Base-by-base conservation (phyloP, 1,140 invertebrate genomes). In the Leptopilina boulardi region DNA sequence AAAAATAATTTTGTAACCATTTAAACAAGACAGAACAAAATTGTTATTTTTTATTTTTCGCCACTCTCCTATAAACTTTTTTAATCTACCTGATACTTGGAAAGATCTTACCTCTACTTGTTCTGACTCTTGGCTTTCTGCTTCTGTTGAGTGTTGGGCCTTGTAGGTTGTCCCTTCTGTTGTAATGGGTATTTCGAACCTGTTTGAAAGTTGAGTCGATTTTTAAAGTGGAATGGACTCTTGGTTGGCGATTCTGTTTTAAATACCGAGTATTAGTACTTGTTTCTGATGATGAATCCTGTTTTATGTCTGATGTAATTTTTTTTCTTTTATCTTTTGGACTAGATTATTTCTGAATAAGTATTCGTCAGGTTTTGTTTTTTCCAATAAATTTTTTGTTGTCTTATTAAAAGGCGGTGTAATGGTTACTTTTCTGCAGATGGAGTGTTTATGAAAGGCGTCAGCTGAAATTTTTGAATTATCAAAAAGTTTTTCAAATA, bases 51-150 rank as follows among this genome's bases (percentile, higher is more conserved):
- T 80, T 21, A 80, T 80, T 56, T 76, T 56, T 73, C 75, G 41
- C 79, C 80, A 84, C 8, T 71, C 13, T 13, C 70, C 59, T 13
- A 76, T 47, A 76, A 82, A 84, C 23, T 72, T 13, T 70, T 74
- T 80, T 75, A 84, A 71, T 71, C 82, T 77, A 18, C 80, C 82
- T 41, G 75, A 75, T 76, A 80, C 78, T 38, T 76, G 79, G 75
- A 42, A 47, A n/a, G 44, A 15, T 47, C 44, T 47, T 47, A 47
- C 44, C 44, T 47, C 44, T 47, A 47, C 15, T 47, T 47, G 44
- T 75, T 76, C 54, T 74, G 74, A 23, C 34, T 59, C 41, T 70
- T 30, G 19, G 56, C 19, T 77, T 76, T 51, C 8, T 6, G 44
- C 23, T 71, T 30, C 70, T 77, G 44, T 78, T 51, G 11, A 15